Conservation (phyloP, 2,888 invertebrate species). For the Gastracanthus pulcherrimus region DNA sequence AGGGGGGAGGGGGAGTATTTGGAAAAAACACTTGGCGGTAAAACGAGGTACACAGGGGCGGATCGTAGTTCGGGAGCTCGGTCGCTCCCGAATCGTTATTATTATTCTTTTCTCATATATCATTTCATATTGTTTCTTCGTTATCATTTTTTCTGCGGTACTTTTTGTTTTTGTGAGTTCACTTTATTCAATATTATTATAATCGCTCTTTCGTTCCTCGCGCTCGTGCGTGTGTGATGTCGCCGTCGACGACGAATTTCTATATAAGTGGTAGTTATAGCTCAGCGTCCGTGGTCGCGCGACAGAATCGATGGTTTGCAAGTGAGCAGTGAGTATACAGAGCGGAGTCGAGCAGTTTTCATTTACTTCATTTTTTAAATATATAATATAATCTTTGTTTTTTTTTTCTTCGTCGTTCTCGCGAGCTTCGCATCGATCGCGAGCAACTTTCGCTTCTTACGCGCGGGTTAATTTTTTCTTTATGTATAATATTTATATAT, state of each 20-base stretch:
- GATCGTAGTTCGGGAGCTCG: conserved; percentile 32
- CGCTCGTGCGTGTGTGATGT: background rate
- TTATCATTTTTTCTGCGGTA: conserved; percentile 24
- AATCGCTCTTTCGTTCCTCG: conserved; percentile 15
- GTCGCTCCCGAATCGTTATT: background rate
- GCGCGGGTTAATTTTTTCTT: conserved; percentile 19
- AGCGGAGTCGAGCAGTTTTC: conserved; percentile 34
- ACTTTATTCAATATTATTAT: conserved; percentile 19
- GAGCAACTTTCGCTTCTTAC: conserved; percentile 16
- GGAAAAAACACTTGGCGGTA: conserved; percentile 31
- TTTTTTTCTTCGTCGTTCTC: conserved; percentile 13
- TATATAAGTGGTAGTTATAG: background rate
- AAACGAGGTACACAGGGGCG: conserved; percentile 39
- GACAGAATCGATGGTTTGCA: background rate
- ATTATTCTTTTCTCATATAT: conserved; percentile 8
- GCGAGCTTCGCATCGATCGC: background rate
- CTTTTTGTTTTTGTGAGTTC: conserved; percentile 9
- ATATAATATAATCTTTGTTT: conserved; percentile 15
- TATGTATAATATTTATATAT: conserved; percentile 20
- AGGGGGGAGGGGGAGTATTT: background rate
- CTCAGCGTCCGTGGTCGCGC: background rate
- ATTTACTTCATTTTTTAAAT: conserved; percentile 1
- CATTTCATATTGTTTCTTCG: conserved; percentile 13
- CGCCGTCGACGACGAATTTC: background rate
- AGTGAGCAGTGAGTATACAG: conserved; percentile 10